These are phyloP conservation scores for Crypturellus tataupa DNA, from an alignment of 2,797 vertebrate species.

Conservation along the genomic window DNA sequence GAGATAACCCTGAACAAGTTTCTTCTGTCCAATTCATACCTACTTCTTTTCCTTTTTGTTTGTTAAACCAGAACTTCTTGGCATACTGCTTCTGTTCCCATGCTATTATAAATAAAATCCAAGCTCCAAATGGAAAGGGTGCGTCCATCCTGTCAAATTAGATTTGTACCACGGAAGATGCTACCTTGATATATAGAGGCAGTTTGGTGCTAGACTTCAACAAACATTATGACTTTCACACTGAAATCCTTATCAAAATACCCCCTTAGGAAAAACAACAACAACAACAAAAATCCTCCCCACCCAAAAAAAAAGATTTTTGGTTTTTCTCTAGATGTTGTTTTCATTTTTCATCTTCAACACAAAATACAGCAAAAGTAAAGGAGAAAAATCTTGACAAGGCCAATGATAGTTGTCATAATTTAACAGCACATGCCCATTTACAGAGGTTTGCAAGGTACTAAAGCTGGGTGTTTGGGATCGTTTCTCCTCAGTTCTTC, in stretches of 20 bases:
- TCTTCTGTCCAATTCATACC: not conserved
- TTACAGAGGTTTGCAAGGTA: not conserved
- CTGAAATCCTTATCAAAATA: not conserved
- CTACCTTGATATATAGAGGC: not conserved
- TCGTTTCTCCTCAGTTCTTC: not conserved
- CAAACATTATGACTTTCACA: not conserved
- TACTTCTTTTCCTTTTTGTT: not conserved
- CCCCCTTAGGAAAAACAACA: not conserved
- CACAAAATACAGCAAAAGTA: not conserved
- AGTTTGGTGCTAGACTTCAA: conserved; percentile 9
- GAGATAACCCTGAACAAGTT: not conserved
- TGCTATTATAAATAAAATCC: not conserved
- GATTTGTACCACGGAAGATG: not conserved
- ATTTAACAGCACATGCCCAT: not conserved
- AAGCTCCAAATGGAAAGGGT: not conserved
- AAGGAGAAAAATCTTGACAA: not conserved
- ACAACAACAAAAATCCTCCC: not conserved
- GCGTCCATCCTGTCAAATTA: not conserved
- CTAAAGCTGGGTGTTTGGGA: not conserved
- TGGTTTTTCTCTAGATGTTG: not conserved
- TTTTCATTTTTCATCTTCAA: not conserved
- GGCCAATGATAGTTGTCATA: not conserved
- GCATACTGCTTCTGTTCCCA: not conserved
- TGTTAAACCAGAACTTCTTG: not conserved
- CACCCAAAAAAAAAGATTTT: not conserved